phyloP scores from a whole-genome alignment of 2,113 vertebrate genomes.

The Halichoeres trimaculatus region DNA sequence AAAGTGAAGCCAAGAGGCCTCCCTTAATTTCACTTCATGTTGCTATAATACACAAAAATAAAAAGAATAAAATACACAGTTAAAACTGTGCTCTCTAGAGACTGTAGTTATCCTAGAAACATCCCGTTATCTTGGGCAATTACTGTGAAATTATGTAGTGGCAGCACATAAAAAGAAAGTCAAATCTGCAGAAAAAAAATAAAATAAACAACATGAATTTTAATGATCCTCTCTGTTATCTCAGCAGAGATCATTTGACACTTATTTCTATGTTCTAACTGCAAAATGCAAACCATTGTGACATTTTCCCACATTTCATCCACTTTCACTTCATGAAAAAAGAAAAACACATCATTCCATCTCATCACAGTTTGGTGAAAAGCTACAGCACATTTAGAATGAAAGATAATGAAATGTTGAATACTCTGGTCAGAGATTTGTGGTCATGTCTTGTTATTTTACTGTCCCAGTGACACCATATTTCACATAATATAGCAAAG shows the following conservation, averaged over 20 bases:
- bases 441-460: too few species aligned
- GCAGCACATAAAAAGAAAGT: background rate
- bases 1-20: slow-evolving; percentile 13
- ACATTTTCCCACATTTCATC: background rate
- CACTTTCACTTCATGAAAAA: too few species aligned
- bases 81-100: background rate
- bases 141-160: background rate
- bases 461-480: too few species aligned
- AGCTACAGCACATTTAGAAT: too few species aligned
- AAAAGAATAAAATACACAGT: background rate
- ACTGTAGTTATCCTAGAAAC: background rate
- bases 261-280: background rate
- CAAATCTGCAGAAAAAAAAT: background rate
- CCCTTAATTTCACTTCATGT: background rate
- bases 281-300: too few species aligned
- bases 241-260: background rate
- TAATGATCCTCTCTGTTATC: background rate
- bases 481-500: too few species aligned
- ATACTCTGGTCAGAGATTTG: too few species aligned
- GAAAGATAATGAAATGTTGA: too few species aligned
- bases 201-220: background rate
- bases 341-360: background rate
- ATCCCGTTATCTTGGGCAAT: background rate
- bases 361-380: too few species aligned
- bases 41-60: background rate